Percentiles rank a stretch among this genome's conserved stretches.
phyloP scores from a whole-genome alignment of 2,797 vertebrate genomes.

The Platyrinchus mystaceus region DNA sequence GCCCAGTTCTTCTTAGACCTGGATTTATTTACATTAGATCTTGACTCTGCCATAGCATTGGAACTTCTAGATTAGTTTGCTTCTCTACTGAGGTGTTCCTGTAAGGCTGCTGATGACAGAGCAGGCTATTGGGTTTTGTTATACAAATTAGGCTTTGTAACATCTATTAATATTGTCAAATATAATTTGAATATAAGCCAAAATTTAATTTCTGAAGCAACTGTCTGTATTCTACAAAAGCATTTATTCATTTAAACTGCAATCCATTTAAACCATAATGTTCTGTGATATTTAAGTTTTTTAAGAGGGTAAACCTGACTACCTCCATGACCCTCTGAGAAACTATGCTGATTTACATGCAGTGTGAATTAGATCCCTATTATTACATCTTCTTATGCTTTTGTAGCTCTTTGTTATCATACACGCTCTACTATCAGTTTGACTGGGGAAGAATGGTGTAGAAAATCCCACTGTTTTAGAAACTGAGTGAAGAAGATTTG shows the following conservation, averaged over 20 bases:
- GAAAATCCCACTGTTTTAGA: background rate
- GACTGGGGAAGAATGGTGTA: background rate
- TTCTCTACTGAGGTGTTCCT: background rate
- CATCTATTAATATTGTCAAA: background rate
- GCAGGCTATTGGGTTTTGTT: background rate
- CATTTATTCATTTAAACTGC: background rate
- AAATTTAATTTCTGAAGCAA: background rate
- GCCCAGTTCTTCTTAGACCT: background rate
- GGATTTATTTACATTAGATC: background rate
- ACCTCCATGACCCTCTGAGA: background rate
- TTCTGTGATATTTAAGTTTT: background rate
- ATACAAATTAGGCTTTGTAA: background rate
- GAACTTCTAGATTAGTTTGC: background rate
- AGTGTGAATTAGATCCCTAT: background rate
- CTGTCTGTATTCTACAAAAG: background rate
- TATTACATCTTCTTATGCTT: background rate
- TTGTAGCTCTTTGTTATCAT: background rate
- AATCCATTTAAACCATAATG: background rate
- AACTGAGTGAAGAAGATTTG: background rate
- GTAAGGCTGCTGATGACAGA: background rate
- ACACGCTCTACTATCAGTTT: background rate
- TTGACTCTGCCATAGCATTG: background rate
- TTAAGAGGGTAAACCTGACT: background rate
- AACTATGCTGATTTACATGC: background rate
- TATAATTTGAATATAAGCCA: background rate